Conservation (phyloP, 23 tunicate genomes). For the Aplidium turbinatum region DNA sequence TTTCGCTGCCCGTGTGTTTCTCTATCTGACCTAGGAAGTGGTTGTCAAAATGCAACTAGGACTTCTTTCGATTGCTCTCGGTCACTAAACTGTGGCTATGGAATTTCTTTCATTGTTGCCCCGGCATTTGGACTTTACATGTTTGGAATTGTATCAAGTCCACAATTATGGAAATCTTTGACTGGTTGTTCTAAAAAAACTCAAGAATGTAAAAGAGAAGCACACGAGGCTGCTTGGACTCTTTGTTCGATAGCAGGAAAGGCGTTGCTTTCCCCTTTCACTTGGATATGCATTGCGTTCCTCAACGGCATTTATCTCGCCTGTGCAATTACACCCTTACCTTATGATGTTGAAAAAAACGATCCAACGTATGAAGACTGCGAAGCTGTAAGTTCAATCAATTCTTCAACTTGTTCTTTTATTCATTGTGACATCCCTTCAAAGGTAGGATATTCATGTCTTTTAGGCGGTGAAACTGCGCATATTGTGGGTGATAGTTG, state of each 20-base stretch:
- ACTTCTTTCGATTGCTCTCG: neutral
- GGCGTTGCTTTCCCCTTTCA: slow-evolving; percentile 45
- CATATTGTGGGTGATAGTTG: no score
- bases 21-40: neutral
- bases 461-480: no score
- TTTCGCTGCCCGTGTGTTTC: slow-evolving; percentile 47
- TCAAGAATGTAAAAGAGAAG: neutral
- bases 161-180: slow-evolving; percentile 47
- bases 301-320: slow-evolving; percentile 57
- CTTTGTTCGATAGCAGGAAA: neutral
- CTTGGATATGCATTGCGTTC: slow-evolving; percentile 51
- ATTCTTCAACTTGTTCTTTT: no score
- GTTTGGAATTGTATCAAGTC: slow-evolving; percentile 29
- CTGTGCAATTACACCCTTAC: slow-evolving; percentile 51
- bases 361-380: slow-evolving; percentile 21
- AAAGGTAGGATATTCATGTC: no score
- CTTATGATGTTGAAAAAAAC: slow-evolving; percentile 30
- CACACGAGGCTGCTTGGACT: neutral
- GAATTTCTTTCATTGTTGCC: slow-evolving; percentile 35
- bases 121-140: slow-evolving; percentile 48
- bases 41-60: neutral
- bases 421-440: no score
- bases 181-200: slow-evolving; percentile 29
- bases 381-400: slow-evolving; percentile 26
- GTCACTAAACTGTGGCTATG: slow-evolving; percentile 25